Conservation (phyloP, 2,888 invertebrate genomes). For the Cacoxenus indagator region DNA sequence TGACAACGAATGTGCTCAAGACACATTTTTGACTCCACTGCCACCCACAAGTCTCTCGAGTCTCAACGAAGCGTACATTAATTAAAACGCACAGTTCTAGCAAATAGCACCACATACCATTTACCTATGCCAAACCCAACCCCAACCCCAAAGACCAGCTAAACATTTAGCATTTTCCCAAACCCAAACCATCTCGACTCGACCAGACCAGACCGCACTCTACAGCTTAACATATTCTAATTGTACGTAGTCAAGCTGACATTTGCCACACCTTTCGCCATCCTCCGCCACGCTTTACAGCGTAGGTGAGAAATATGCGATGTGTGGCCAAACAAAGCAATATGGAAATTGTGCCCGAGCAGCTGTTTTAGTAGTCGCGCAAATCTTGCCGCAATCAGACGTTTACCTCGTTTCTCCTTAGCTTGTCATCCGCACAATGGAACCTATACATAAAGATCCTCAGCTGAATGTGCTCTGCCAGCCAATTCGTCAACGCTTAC, state of each 20-base stretch:
- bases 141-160: not conserved
- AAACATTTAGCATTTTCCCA: not conserved
- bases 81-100: slow-evolving; percentile 53
- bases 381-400: slow-evolving; percentile 43
- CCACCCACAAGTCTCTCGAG: slow-evolving; percentile 23
- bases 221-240: no score
- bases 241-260: no score
- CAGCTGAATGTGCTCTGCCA: slow-evolving; percentile 31
- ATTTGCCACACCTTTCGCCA: not conserved
- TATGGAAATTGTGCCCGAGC: slow-evolving; percentile 40
- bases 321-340: no score
- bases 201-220: no score
- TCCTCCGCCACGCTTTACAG: not conserved
- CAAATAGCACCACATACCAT: slow-evolving; percentile 34
- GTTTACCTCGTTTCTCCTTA: not conserved
- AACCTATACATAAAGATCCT: not conserved
- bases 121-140: slow-evolving; percentile 25
- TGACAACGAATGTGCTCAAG: not conserved
- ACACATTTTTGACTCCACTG: not conserved
- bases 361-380: slow-evolving; percentile 47
- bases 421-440: not conserved
- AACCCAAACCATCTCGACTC: no score
- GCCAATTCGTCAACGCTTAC: slow-evolving; percentile 39
- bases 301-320: no score
- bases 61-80: slow-evolving; percentile 32